phyloP scores from a whole-genome alignment of 2,113 vertebrate genomes.

The Cheilinus undulatus region DNA sequence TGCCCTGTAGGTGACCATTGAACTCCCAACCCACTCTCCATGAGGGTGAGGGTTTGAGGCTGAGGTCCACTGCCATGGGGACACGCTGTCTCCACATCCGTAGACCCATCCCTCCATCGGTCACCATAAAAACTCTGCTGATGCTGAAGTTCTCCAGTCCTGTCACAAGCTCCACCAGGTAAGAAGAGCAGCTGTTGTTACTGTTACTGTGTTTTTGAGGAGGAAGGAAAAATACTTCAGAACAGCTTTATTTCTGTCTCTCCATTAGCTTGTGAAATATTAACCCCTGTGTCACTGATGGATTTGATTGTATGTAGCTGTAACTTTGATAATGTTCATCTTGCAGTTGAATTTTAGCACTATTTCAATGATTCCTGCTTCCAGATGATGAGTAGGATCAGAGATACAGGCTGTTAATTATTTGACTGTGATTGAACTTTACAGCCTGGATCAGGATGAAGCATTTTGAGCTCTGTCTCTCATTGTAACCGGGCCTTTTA shows the following conservation, averaged over 20 bases:
- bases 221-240: too few species aligned
- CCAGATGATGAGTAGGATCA: neutral
- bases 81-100: constrained; percentile 59
- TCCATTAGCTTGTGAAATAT: too few species aligned
- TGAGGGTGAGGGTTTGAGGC: too few species aligned
- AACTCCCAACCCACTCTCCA: too few species aligned
- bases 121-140: constrained; percentile 77
- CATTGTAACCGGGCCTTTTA: constrained; percentile 20
- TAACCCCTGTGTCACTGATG: too few species aligned
- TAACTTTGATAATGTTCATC: neutral
- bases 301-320: neutral
- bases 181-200: constrained; percentile 55
- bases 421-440: constrained; percentile 4
- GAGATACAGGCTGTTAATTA: constrained; percentile 29
- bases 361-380: neutral
- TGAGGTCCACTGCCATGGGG: constrained; percentile 83
- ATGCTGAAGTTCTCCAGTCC: constrained; percentile 74
- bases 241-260: neutral
- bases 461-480: constrained; percentile 23
- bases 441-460: constrained; percentile 44
- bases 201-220: too few species aligned
- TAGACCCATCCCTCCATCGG: constrained; percentile 29
- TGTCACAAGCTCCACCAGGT: constrained; percentile 79
- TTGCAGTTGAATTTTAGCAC: neutral
- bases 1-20: too few species aligned